These are phyloP conservation scores for Chanos chanos DNA, from an alignment of 2,797 vertebrate genomes.

Conservation along the genomic window DNA sequence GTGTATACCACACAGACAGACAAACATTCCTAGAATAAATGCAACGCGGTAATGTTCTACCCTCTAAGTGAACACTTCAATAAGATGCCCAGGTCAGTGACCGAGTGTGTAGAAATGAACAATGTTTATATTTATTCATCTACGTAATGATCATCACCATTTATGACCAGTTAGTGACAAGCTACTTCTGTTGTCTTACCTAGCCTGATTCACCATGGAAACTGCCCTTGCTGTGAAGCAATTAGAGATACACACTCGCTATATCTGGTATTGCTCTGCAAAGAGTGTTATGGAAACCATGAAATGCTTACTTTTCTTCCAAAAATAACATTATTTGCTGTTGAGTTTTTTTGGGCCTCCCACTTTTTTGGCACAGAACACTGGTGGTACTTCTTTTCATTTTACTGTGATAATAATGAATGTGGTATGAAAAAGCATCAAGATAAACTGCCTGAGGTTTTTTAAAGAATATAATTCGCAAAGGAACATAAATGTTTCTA, in stretches of 20 bases:
- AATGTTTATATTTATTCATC: too few species aligned
- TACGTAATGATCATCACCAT: too few species aligned
- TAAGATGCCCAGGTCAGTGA: too few species aligned
- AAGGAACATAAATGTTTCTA: constrained; percentile 42
- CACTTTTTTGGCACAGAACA: constrained; percentile 25
- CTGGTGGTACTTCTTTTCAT: constrained; percentile 41
- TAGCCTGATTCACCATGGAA: constrained; percentile 28
- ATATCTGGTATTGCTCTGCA: constrained; percentile 37
- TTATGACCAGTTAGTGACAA: too few species aligned
- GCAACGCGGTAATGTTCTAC: too few species aligned
- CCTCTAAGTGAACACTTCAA: too few species aligned
- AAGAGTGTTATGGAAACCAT: constrained; percentile 33
- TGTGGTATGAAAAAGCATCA: constrained; percentile 39
- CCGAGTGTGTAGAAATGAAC: too few species aligned
- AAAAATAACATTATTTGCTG: constrained; percentile 47
- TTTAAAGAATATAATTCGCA: constrained; percentile 11
- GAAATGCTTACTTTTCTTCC: constrained; percentile 40
- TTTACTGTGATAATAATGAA: constrained; percentile 47
- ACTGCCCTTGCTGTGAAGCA: constrained; percentile 27
- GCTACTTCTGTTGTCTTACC: too few species aligned
- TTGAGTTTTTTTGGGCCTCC: constrained; percentile 44
- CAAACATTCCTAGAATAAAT: not conserved
- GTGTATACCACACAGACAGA: not conserved
- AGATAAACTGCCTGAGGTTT: constrained; percentile 31
- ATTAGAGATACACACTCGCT: constrained; percentile 31